Base-by-base conservation (phyloP, 2,888 invertebrate species). In the Piscicola geometra region DNA sequence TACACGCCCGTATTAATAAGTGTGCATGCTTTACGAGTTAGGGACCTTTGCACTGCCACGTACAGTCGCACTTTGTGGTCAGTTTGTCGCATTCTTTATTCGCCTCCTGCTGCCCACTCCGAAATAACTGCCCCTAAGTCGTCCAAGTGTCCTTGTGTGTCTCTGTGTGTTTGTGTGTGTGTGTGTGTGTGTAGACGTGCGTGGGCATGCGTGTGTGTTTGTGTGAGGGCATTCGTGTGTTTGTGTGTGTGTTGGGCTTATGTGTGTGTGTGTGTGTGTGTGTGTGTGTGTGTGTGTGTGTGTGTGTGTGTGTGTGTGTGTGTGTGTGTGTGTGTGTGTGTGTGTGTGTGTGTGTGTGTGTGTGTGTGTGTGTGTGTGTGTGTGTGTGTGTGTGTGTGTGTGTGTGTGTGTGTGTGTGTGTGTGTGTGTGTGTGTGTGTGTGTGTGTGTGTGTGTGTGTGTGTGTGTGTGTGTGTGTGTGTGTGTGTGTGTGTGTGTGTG, bases 401-500 rank as follows among this genome's bases (percentile, higher is more conserved):
- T 3, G 64, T 64, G 5, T 64, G n/a, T 64, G 64, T 64, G n/a
- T 12, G 64, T 64, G 25, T 64, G 64, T 64, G 64, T 64, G 64
- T 64, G 30, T 64, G 64, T 64, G 30, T 64, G 64, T 64, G 30
- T 28, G n/a, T 64, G 64, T 64, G 25, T 64, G 64, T 64, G 64
- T 30, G 64, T 64, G 64, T 64, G 64, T 64, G 64, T 64, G 64
- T 64, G 64, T 30, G n/a, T 64, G 64, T 64, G n/a, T 64, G 64
- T 64, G 64, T 64, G 64, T 64, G 64, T 64, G 30, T 64, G 30
- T 64, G 30, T 30, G 64, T 28, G n/a, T 30, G 30, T n/a, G 64
- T 64, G n/a, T 64, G 25, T 64, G 64, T 64, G 64, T 64, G n/a
- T 64, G 64, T 28, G 30, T 64, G 64, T 64, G 64, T 64, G 64